Percentiles rank a stretch among this genome's conserved stretches.
Evolutionary conservation across 1,140 invertebrate genomes (phyloP).

Genomic region (Temnothorax longispinosus): DNA sequence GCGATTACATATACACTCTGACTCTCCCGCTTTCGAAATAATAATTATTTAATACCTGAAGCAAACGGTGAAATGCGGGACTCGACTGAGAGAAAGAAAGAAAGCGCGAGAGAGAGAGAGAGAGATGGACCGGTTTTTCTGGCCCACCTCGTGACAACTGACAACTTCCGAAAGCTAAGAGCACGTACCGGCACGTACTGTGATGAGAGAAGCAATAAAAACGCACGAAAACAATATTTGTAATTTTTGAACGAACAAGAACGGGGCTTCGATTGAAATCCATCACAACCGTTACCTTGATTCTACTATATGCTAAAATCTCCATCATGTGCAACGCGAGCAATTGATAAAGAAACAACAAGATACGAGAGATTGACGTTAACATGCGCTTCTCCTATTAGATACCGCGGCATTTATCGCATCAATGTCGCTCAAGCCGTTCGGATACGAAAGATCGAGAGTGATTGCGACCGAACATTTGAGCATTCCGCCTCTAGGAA

Average conservation of each 20-base stretch:
- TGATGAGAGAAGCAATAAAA: not conserved
- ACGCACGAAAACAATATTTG: not conserved
- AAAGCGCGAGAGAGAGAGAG: not conserved
- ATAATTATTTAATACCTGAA: constrained; percentile 81
- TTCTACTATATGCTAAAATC: too few relatives aligned
- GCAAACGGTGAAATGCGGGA: constrained; percentile 69
- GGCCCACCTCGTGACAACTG: constrained; percentile 23
- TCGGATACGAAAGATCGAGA: not conserved
- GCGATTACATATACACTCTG: constrained; percentile 61
- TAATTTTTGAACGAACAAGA: not conserved
- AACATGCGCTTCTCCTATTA: not conserved
- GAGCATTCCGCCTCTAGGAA: constrained; percentile 16
- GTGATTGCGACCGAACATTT: not conserved
- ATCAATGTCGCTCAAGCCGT: not conserved
- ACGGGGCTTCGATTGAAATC: not conserved
- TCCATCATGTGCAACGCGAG: not conserved
- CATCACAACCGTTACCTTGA: not conserved
- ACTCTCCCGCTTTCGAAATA: constrained; percentile 82
- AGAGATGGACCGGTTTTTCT: constrained; percentile 59
- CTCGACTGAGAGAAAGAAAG: not conserved
- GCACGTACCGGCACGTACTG: not conserved
- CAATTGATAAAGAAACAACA: not conserved
- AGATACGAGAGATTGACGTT: not conserved
- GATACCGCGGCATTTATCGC: too few relatives aligned
- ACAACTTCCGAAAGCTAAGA: not conserved